Evolutionary conservation across 2,797 vertebrate genomes (phyloP).

Genomic region (Helicolenus hilgendorfi): DNA sequence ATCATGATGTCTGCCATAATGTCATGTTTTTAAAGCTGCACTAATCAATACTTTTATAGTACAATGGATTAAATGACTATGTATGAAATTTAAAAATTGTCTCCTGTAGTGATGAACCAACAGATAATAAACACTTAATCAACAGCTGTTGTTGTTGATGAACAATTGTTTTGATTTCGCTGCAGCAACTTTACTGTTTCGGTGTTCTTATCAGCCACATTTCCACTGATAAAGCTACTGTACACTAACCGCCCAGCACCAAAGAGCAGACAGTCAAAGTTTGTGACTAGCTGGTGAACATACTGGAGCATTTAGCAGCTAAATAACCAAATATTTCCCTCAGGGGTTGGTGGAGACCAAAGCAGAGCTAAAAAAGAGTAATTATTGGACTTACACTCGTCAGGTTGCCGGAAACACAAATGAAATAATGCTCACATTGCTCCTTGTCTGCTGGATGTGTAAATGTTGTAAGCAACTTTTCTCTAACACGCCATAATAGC

Average conservation of each 20-base stretch:
- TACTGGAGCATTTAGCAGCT: not conserved
- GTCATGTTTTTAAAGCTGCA: not conserved
- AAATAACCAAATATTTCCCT: not conserved
- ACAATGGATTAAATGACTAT: not conserved
- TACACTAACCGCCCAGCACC: not conserved
- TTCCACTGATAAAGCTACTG: not conserved
- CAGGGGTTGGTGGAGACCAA: not conserved
- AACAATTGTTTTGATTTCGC: not conserved
- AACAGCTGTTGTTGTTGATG: not conserved
- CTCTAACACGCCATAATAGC: not conserved
- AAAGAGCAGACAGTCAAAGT: not conserved
- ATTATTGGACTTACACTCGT: not conserved
- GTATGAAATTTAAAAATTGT: not conserved
- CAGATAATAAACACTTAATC: not conserved
- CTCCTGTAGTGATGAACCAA: not conserved
- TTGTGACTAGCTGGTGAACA: not conserved
- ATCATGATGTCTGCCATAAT: not conserved
- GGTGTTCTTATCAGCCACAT: not conserved
- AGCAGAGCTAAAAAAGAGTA: not conserved
- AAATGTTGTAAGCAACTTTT: not conserved
- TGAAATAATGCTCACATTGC: not conserved
- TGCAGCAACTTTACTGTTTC: not conserved
- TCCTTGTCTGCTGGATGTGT: not conserved
- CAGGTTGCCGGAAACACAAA: not conserved
- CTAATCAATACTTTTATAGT: not conserved